Percentiles rank a stretch among this genome's conserved stretches.
Conservation (phyloP, 2,888 invertebrate species). For the Acanthosepion esculentum region DNA sequence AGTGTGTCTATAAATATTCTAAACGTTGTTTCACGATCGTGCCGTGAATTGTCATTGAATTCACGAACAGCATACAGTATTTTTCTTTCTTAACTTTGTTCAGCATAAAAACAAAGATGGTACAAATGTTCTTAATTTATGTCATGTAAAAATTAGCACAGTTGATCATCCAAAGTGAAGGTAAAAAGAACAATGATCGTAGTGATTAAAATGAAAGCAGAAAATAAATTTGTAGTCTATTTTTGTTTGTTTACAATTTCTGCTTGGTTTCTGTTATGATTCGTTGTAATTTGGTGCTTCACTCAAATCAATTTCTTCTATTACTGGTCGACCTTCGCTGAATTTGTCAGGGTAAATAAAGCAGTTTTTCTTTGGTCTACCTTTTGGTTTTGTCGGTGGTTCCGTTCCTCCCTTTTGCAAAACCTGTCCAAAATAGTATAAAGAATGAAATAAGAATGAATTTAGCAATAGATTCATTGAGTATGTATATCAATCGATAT, state of each 20-base stretch:
- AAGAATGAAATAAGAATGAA: not conserved
- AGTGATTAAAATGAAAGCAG: not conserved
- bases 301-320: constrained; percentile 37
- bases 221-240: not conserved
- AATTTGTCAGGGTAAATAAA: constrained; percentile 51
- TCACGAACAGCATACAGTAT: not conserved
- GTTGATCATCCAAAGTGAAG: not conserved
- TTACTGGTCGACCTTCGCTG: not conserved
- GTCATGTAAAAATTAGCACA: not conserved
- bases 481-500: too few relatives aligned
- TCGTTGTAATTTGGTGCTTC: constrained; percentile 24
- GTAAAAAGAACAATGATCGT: not conserved
- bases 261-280: not conserved
- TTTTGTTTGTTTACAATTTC: not conserved
- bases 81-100: too few relatives aligned
- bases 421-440: constrained; percentile 61
- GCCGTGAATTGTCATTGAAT: not conserved
- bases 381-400: constrained; percentile 75
- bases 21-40: not conserved
- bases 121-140: not conserved
- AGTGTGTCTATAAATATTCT: not conserved
- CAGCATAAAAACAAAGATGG: not conserved
- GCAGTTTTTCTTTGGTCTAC: constrained; percentile 73
- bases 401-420: constrained; percentile 73
- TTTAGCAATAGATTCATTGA: too few relatives aligned